Percentiles rank a stretch among this genome's conserved stretches.
phyloP scores from a whole-genome alignment of 2,888 invertebrate species.

The Mythimna pallens region DNA sequence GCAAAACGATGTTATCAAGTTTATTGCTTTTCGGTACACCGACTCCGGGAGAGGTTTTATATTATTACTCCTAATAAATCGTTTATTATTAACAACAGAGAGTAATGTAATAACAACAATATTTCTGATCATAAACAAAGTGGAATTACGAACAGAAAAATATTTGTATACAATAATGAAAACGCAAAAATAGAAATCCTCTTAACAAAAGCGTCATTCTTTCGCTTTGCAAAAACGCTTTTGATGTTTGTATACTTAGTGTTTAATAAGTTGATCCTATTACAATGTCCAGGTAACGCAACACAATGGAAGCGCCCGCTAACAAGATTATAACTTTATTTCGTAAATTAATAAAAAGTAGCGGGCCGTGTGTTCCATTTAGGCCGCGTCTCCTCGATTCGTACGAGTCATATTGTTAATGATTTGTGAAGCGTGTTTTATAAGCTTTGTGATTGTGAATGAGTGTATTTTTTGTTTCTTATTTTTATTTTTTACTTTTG shows the following conservation, averaged over 20 bases:
- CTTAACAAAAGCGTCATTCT: constrained; percentile 85
- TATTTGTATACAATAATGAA: constrained; percentile 53
- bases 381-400: constrained; percentile 66
- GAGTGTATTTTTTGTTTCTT: background rate
- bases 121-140: constrained; percentile 52
- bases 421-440: constrained; percentile 63
- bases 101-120: constrained; percentile 51
- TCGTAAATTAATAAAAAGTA: constrained; percentile 89
- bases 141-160: constrained; percentile 40
- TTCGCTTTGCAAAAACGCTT: constrained; percentile 83
- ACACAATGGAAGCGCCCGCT: constrained; percentile 86
- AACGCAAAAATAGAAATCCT: constrained; percentile 80
- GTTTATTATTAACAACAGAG: constrained; percentile 57
- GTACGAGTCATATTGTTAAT: constrained; percentile 67
- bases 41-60: constrained; percentile 60
- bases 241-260: constrained; percentile 90
- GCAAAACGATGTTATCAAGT: constrained; percentile 83
- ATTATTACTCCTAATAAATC: constrained; percentile 64
- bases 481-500: background rate
- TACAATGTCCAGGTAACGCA: constrained; percentile 89
- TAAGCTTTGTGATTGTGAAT: constrained; percentile 54
- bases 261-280: constrained; percentile 91
- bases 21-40: constrained; percentile 79
- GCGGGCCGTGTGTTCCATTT: constrained; percentile 78
- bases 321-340: constrained; percentile 91